Base-by-base conservation (phyloP, 2,797 vertebrate genomes). In the Clarias fuscus region DNA sequence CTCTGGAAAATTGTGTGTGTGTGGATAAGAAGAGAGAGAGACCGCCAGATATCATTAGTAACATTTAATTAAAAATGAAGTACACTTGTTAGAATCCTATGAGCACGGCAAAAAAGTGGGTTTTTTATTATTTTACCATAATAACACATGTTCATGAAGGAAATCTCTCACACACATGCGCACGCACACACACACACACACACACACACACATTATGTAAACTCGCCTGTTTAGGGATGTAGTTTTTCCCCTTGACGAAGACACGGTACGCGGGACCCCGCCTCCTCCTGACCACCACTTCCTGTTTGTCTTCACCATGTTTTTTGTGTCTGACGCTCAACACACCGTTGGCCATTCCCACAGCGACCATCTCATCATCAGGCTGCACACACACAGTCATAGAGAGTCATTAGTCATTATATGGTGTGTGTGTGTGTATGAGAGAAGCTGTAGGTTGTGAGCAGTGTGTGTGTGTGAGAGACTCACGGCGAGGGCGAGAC, bases 261-360 rank as follows among this genome's bases (percentile, higher is more conserved):
- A 97, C 95, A 82, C 96, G 95, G 86, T 98, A 98, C 0, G 95
- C 89, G 5, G 98, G 98, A 11, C 93, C 92, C 11, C 94, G 95
- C 86, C 90, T 93, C 67, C 89, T 92, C 84, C 92, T 94, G 43
- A 88, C 90, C 0, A 86, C 83, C 7, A 85, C 56, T 24, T 94
- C 93, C 86, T 93, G 96, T 22, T 93, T 96, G 86, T 96, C 94
- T 85, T 97, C 96, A 0, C 88, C 83, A 0, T 90, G 93, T 89
- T 97, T 99, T 84, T 96, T 96, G 90, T 99, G 97, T 92, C 97
- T 97, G 88, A 99, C 91, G 87, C 95, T 99, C 84, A 99, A 89
- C 78, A 99, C 95, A 0, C 97, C 95, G 78, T 98, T 98, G 75
- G 98, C 98, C 98, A 99, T 99, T 79, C 98, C 98, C 22, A 97